Percentiles rank a stretch among this genome's conserved stretches.
Conservation (phyloP, 1,140 invertebrate genomes). For the Zaprionus nigranus region DNA sequence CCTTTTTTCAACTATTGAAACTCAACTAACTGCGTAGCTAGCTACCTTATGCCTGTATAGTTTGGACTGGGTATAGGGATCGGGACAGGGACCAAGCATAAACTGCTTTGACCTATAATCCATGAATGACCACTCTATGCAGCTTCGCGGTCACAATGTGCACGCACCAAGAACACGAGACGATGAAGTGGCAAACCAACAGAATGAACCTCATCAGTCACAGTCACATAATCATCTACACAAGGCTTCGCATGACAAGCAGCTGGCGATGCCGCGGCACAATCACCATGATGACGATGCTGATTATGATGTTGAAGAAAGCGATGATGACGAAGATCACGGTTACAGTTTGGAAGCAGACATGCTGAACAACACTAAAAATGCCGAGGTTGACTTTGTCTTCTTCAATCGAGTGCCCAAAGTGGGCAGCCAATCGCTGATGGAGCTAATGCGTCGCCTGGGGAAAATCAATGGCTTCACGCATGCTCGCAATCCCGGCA, state of each 20-base stretch:
- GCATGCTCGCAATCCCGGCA: constrained; percentile 92
- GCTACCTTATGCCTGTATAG: constrained; percentile 22
- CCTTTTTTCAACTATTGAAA: constrained; percentile 29
- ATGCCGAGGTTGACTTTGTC: constrained; percentile 89
- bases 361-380: constrained; percentile 90
- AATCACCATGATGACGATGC: constrained; percentile 21
- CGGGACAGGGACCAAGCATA: neutral
- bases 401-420: constrained; percentile 96
- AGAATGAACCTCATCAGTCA: constrained; percentile 32
- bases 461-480: constrained; percentile 91
- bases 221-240: constrained; percentile 50
- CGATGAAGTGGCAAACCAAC: constrained; percentile 22
- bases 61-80: neutral
- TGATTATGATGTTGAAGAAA: constrained; percentile 21
- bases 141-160: constrained; percentile 54
- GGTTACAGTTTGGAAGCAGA: constrained; percentile 54
- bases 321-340: constrained; percentile 23
- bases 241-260: constrained; percentile 51
- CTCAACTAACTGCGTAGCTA: constrained; percentile 27
- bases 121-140: constrained; percentile 35
- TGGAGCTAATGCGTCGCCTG: constrained; percentile 91
- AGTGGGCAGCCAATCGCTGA: constrained; percentile 94
- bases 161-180: constrained; percentile 46
- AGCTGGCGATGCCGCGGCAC: constrained; percentile 48
- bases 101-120: constrained; percentile 24